These are phyloP conservation scores for Notamacropus eugenii DNA, from an alignment of 2,797 vertebrate species.

Conservation along the genomic window DNA sequence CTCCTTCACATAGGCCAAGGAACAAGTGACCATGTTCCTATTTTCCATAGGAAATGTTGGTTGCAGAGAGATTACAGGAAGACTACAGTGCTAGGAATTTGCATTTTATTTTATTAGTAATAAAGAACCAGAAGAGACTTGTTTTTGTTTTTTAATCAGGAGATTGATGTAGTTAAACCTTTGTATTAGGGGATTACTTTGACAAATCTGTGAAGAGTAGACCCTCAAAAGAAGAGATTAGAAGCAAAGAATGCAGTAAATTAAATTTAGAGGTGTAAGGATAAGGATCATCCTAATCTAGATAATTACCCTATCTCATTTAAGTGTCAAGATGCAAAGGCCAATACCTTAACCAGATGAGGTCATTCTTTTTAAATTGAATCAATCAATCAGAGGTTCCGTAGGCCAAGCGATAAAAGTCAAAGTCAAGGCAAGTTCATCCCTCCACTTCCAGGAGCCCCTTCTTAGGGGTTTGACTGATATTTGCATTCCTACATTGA, in stretches of 20 bases:
- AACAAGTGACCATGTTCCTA: background rate
- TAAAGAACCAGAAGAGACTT: background rate
- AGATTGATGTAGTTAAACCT: background rate
- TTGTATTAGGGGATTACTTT: background rate
- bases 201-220: background rate
- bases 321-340: background rate
- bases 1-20: background rate
- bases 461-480: background rate
- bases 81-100: background rate
- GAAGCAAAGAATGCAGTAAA: background rate
- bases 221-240: background rate
- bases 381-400: background rate
- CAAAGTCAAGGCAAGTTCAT: background rate
- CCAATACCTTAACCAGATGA: background rate
- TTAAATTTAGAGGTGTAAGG: background rate
- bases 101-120: background rate
- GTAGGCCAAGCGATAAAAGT: background rate
- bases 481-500: background rate
- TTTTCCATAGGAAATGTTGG: background rate
- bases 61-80: background rate
- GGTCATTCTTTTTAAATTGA: background rate
- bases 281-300: background rate
- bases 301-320: background rate
- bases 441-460: background rate
- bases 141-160: background rate